phyloP scores from a whole-genome alignment of 1,140 invertebrate genomes.

The Lamellibrachia luymesi region DNA sequence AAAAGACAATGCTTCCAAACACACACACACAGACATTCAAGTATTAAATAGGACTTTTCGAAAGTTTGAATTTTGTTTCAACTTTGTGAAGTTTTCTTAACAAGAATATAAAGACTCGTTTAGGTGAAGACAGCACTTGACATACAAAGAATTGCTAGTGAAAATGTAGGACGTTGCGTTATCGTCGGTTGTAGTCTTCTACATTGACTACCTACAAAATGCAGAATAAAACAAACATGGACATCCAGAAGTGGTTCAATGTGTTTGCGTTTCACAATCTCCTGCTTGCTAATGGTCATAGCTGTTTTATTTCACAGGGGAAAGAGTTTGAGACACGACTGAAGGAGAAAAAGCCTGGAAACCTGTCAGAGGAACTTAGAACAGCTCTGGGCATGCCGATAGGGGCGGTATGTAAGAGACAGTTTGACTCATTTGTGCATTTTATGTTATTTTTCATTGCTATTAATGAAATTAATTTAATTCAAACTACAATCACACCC shows the following conservation, averaged over 20 bases:
- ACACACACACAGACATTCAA: too few relatives aligned
- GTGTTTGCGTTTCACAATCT: not conserved
- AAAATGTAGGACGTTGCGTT: too few relatives aligned
- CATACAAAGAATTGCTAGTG: too few relatives aligned
- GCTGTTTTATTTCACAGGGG: conserved; percentile 60
- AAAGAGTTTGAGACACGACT: conserved; percentile 98
- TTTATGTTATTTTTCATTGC: too few relatives aligned
- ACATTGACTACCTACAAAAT: not conserved
- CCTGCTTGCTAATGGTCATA: not conserved
- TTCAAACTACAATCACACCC: not conserved
- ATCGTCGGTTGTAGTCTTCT: too few relatives aligned
- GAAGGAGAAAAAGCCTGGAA: conserved; percentile 98
- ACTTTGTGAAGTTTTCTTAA: too few relatives aligned
- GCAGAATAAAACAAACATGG: not conserved
- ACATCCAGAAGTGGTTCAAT: not conserved
- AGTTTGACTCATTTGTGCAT: not conserved
- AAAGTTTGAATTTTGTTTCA: too few relatives aligned
- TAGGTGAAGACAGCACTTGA: too few relatives aligned
- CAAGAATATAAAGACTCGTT: too few relatives aligned
- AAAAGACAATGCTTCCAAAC: too few relatives aligned
- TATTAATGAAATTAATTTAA: not conserved
- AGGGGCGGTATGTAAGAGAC: conserved; percentile 68
- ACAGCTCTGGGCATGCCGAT: conserved; percentile 98
- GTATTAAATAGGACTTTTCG: too few relatives aligned
- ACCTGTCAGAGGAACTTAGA: conserved; percentile 90